Evolutionary conservation across 2,888 invertebrate genomes (phyloP), one percentile per base, ranked within the genome.

Genomic region (Lycocerus yunnanus): DNA sequence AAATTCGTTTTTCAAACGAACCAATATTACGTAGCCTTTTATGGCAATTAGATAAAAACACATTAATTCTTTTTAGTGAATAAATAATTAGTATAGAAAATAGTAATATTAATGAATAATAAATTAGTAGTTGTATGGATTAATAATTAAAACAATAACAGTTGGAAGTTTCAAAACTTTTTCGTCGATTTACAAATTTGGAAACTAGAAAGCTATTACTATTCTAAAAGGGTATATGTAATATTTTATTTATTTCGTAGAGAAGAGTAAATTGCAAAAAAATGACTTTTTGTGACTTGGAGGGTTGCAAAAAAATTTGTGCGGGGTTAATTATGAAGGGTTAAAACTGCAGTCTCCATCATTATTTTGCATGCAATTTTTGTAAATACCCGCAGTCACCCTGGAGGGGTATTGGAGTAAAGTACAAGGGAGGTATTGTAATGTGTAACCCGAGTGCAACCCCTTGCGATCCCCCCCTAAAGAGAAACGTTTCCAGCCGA

Each of bases 381-480:
- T 72, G 74, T 68, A 70, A 73, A 70, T 69, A 72, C 71, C 74
- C 74, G 71, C 74, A 72, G 71, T 74, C 43, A 61, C 71, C 16
- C 66, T 71, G 74, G 71, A 58, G 68, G 66, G 66, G 27, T 15
- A 24, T 66, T 66, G 78, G 77, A 77, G 75, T 72, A 75, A 63
- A 76, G 80, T 77, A 79, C 80, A 77, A 81, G 81, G 81, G 81
- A 80, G 81, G 81, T 78, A 82, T 83, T 82, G 83, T 83, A 81
- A 80, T 81, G 80, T 81, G 81, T 80, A 82, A 82, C 81, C 81
- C 81, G 79, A 80, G 80, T 79, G 81, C 81, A 81, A 84, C 82
- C 84, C 84, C 84, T 82, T 83, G 78, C 78, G 76, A 81, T 81
- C 82, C 83, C 81, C 21, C 82, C 80, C 77, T 72, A 74, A 75